Evolutionary conservation across 1,140 invertebrate genomes (phyloP).

Genomic region (Drosophila ananassae): DNA sequence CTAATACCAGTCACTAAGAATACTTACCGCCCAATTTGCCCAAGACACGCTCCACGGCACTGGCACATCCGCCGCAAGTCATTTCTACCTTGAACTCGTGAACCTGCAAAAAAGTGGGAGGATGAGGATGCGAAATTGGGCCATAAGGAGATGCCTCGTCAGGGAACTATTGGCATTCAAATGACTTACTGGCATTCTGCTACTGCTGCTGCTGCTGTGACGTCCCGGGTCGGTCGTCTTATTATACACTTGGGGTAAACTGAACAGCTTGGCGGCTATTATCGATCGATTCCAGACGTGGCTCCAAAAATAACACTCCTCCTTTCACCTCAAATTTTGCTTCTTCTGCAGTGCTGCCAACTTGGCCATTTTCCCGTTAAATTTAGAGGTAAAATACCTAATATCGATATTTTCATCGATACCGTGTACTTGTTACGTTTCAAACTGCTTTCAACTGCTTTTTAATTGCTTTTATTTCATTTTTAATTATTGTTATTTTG

Average conservation of each 20-base stretch:
- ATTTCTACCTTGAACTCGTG: slow-evolving; percentile 94
- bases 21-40: slow-evolving; percentile 89
- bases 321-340: slow-evolving; percentile 7
- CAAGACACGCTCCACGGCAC: slow-evolving; percentile 91
- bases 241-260: slow-evolving; percentile 72
- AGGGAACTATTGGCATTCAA: not conserved
- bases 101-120: slow-evolving; percentile 84
- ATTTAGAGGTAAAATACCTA: not conserved
- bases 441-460: no score
- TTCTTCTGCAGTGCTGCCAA: not conserved
- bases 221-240: slow-evolving; percentile 58
- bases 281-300: slow-evolving; percentile 14
- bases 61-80: slow-evolving; percentile 95
- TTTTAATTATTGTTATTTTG: no score
- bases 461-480: no score
- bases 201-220: slow-evolving; percentile 52
- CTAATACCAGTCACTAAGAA: slow-evolving; percentile 17
- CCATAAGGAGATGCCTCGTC: not conserved
- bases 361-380: no score
- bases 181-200: slow-evolving; percentile 68
- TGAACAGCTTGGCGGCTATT: slow-evolving; percentile 69
- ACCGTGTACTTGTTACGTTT: no score
- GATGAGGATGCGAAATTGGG: not conserved
- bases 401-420: no score
- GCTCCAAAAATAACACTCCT: slow-evolving; percentile 14